Evolutionary conservation across 2,797 vertebrate genomes (phyloP), one percentile per base, ranked within the genome.

Genomic region (Acanthornis magna): DNA sequence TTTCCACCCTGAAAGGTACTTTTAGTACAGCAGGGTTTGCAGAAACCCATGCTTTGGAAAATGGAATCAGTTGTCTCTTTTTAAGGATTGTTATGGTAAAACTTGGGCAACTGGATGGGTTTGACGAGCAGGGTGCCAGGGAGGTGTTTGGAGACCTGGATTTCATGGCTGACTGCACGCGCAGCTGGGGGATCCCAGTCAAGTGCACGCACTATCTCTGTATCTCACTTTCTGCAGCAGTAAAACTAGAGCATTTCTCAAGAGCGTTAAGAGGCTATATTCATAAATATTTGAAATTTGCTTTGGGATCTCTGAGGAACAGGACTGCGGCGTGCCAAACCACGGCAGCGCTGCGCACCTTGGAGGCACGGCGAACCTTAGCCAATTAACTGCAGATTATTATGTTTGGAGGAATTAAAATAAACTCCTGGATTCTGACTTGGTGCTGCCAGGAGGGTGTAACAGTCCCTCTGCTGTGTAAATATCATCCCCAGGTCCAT

Each of bases 271-370:
- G 71, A 74, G 73, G 34, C 67, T 80, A 92, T 88, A 94, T 95
- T 91, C 65, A 93, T 77, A 95, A 93, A 92, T 88, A 92, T 72
- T 93, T 93, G 78, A 84, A 93, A 91, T 89, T 89, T 79, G 60
- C 54, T 51, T 82, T 58, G 73, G 90, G 79, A 80, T 86, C 88
- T 83, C 76, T 0, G 10, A 88, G 89, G 80, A 43, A 75, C 61
- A 53, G 61, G 72, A 78, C 30, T 26, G 34, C 19, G 1, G n/a
- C 1, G 0, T 67, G 81, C 70, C 63, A 94, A 95, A 51, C 80
- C n/a, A 45, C 3, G 2, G 80, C 85, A 78, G 66, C 4, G 15
- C 53, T 21, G 61, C 16, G 3, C 74, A 89, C 30, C 40, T 79
- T 67, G 78, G 76, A 80, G 63, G 81, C 57, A 68, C 1, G 2